A percentile compares a stretch with the other conserved stretches of the same genome.
These are phyloP conservation scores for Rotaria socialis DNA, from an alignment of 2,888 invertebrate genomes.

Conservation along the genomic window DNA sequence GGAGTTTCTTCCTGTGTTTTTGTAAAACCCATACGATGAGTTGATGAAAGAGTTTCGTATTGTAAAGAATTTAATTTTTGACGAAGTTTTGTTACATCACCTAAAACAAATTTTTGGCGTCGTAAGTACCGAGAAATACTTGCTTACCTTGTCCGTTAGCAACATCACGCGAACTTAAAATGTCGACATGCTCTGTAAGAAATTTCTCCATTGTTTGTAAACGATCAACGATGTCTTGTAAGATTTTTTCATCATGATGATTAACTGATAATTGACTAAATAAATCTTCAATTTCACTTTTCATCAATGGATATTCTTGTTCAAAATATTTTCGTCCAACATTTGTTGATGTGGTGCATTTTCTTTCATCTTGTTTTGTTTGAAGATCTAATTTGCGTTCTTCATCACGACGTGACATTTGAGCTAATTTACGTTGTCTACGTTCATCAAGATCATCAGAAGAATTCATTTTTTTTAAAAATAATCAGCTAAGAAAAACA, in stretches of 20 bases:
- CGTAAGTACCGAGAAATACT: neutral
- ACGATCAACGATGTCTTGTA: neutral
- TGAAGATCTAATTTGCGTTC: constrained; percentile 17
- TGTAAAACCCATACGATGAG: neutral
- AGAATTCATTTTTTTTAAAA: neutral
- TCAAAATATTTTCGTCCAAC: constrained; percentile 19
- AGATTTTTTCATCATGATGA: neutral
- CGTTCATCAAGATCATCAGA: constrained; percentile 27
- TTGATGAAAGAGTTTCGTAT: neutral
- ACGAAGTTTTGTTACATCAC: neutral
- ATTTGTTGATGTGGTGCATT: neutral
- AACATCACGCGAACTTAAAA: constrained; percentile 21
- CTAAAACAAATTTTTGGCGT: neutral
- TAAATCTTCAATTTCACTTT: neutral
- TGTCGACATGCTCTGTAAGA: constrained; percentile 1
- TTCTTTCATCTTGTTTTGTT: neutral
- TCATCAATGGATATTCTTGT: constrained; percentile 18
- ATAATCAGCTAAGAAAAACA: neutral
- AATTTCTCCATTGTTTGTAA: constrained; percentile 30
- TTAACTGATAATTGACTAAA: neutral
- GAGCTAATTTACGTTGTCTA: constrained; percentile 1
- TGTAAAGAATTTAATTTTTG: neutral
- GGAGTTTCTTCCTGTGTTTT: neutral
- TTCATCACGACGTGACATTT: constrained; percentile 27
- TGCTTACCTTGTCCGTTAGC: neutral